A percentile compares a stretch with the other conserved stretches of the same genome.
Conservation (phyloP, 1,140 invertebrate species). For the Procambarus virginalis region DNA sequence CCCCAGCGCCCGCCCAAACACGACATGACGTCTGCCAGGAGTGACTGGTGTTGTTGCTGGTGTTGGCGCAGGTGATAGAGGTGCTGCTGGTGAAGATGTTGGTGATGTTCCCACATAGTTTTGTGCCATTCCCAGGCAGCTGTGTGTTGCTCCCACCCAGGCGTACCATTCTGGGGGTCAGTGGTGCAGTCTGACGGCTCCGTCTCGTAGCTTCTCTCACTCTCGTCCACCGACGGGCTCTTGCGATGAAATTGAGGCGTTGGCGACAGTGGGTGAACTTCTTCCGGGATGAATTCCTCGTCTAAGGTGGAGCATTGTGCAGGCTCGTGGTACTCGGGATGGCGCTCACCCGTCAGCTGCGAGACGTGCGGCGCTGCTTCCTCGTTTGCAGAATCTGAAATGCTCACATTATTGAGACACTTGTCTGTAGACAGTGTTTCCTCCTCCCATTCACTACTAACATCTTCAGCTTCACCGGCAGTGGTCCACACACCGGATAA, state of each 20-base stretch:
- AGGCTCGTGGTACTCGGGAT: background rate
- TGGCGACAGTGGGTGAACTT: background rate
- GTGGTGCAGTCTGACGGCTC: background rate
- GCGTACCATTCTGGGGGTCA: background rate
- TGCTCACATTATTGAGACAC: background rate
- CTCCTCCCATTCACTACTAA: slow-evolving; percentile 20
- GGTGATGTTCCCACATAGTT: slow-evolving; percentile 39
- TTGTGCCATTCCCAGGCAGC: slow-evolving; percentile 36
- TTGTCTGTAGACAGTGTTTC: slow-evolving; percentile 1
- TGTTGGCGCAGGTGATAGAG: slow-evolving; percentile 31
- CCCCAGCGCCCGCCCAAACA: slow-evolving; percentile 41
- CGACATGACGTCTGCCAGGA: slow-evolving; percentile 45
- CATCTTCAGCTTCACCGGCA: slow-evolving; percentile 12
- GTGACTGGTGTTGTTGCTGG: slow-evolving; percentile 38
- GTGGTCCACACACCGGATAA: slow-evolving; percentile 34
- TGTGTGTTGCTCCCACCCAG: background rate
- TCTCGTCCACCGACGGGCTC: background rate
- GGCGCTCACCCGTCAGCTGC: background rate
- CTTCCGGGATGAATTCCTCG: slow-evolving; percentile 11
- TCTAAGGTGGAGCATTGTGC: background rate
- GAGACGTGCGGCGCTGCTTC: background rate
- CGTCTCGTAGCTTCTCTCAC: background rate
- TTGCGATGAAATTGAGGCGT: background rate
- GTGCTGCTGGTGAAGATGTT: slow-evolving; percentile 28
- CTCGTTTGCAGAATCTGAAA: background rate